Conservation (phyloP, 2,797 vertebrate genomes). For the Gallirallus australis region DNA sequence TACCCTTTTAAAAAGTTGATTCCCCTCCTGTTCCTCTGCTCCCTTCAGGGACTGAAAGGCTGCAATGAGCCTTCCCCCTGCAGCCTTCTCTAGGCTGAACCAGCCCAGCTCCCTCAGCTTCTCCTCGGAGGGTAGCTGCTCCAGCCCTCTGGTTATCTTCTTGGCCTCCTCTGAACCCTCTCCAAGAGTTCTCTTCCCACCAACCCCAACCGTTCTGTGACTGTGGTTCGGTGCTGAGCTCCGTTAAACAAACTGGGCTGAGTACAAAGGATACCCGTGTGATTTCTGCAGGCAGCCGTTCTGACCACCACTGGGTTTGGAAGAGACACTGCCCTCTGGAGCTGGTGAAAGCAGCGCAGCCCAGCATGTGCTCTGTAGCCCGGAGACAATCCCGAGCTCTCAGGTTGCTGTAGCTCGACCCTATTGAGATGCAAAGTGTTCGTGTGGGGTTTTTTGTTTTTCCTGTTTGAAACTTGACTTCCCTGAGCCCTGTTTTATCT, state of each 20-base stretch:
- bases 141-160: too few relatives aligned
- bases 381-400: not conserved
- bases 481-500: not conserved
- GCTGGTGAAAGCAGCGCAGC: not conserved
- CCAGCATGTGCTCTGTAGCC: fast-evolving
- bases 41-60: too few relatives aligned
- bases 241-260: not conserved
- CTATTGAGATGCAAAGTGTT: fast-evolving
- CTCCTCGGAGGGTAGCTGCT: too few relatives aligned
- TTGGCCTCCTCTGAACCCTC: too few relatives aligned
- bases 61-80: too few relatives aligned
- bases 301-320: not conserved
- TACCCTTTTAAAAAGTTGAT: too few relatives aligned
- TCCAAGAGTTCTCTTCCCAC: too few relatives aligned
- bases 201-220: too few relatives aligned
- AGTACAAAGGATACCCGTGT: not conserved
- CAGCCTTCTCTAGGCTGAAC: too few relatives aligned
- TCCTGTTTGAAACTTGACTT: not conserved
- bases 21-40: too few relatives aligned
- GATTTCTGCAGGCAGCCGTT: not conserved
- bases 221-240: not conserved
- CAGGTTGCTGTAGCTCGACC: not conserved
- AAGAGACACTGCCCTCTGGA: not conserved
- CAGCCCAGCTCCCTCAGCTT: too few relatives aligned
- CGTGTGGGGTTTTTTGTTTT: not conserved